Percentiles rank a stretch among this genome's conserved stretches.
phyloP scores from a whole-genome alignment of 2,797 vertebrate genomes.

The Bovichtus variegatus region DNA sequence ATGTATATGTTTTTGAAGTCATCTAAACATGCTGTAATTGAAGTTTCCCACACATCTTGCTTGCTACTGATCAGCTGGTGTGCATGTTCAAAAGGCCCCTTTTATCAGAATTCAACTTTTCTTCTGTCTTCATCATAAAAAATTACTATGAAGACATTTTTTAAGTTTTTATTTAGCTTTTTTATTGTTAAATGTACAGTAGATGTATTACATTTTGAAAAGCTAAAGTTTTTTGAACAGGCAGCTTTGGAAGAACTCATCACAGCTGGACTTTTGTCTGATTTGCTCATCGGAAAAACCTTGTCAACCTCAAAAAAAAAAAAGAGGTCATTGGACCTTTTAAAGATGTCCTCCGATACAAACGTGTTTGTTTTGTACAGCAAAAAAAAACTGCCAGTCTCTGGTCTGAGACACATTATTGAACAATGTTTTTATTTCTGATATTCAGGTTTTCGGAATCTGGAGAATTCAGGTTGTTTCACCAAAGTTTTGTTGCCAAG shows the following conservation, averaged over 20 bases:
- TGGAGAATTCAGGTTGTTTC: not conserved
- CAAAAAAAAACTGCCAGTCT: constrained; percentile 1
- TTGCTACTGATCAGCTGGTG: constrained; percentile 29
- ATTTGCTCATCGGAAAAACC: not conserved
- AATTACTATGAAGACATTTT: not conserved
- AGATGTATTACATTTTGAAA: not conserved
- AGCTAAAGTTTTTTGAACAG: not conserved
- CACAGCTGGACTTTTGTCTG: constrained; percentile 5
- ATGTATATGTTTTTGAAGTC: constrained; percentile 27
- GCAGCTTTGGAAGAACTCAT: constrained; percentile 28
- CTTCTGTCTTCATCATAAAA: not conserved
- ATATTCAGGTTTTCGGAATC: not conserved
- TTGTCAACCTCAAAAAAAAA: not conserved
- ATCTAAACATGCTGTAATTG: constrained; percentile 14
- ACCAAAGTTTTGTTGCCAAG: constrained; percentile 2
- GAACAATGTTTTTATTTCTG: not conserved
- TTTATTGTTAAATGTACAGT: not conserved
- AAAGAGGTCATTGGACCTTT: not conserved
- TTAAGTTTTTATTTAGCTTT: too few relatives aligned
- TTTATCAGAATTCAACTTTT: not conserved
- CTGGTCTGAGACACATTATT: not conserved
- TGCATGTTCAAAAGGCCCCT: not conserved
- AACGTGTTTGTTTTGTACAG: not conserved
- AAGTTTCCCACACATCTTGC: constrained; percentile 7
- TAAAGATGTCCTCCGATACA: not conserved